Percentiles rank a stretch among this genome's conserved stretches.
These are phyloP conservation scores for Bacillus rossius DNA, from an alignment of 1,140 invertebrate genomes.

Conservation along the genomic window DNA sequence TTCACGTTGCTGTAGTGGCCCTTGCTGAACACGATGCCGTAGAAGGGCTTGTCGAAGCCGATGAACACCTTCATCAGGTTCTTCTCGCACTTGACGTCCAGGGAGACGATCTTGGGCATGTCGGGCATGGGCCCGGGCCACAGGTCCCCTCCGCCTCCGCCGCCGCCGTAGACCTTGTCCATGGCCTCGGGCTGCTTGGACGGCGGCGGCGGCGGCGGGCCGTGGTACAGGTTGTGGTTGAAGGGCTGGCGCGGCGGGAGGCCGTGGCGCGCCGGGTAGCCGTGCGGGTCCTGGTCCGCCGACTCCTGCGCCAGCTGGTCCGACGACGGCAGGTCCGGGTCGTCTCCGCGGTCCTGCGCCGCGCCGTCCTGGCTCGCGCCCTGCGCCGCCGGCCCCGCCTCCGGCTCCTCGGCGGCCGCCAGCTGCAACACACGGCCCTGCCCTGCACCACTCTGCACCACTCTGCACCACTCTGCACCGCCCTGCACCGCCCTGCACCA, in stretches of 20 bases:
- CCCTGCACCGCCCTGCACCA: no score
- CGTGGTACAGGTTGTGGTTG: conserved; percentile 55
- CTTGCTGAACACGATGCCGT: conserved; percentile 90
- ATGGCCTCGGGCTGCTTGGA: conserved; percentile 50
- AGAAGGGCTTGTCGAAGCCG: conserved; percentile 91
- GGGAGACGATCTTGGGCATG: conserved; percentile 85
- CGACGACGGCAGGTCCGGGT: conserved; percentile 24
- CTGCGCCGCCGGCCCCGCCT: conserved; percentile 56
- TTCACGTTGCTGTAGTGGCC: conserved; percentile 88
- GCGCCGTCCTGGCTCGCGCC: conserved; percentile 35
- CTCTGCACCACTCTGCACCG: no score
- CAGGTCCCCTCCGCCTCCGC: conserved; percentile 48
- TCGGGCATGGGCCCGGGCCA: conserved; percentile 77
- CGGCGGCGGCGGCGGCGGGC: conserved; percentile 52
- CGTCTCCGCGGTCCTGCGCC: conserved; percentile 30
- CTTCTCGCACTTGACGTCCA: conserved; percentile 93
- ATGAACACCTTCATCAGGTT: conserved; percentile 89
- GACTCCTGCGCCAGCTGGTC: conserved; percentile 14
- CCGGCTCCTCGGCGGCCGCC: conserved; percentile 50
- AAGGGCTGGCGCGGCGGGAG: conserved; percentile 22
- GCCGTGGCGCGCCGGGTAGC: conserved; percentile 2
- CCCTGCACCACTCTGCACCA: no score
- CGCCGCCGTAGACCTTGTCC: conserved; percentile 47
- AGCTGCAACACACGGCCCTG: conserved; percentile 47
- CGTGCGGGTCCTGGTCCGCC: conserved; percentile 19